Conservation (phyloP, 2,113 vertebrate genomes). For the Colius striatus region DNA sequence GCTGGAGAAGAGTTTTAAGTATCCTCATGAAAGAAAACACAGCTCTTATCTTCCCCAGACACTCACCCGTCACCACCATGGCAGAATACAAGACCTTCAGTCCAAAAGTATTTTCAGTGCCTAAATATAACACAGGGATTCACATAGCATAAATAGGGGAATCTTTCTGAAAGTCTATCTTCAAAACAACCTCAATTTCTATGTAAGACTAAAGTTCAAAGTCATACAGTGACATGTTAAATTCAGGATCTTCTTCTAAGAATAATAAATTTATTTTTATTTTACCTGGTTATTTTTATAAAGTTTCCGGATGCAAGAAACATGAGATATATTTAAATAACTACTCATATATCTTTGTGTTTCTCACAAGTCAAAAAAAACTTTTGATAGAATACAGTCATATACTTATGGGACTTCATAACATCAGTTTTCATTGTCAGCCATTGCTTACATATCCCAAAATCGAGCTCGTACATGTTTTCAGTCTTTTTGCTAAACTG, state of each 20-base stretch:
- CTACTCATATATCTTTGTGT: neutral
- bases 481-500: neutral
- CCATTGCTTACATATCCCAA: neutral
- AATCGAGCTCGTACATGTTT: neutral
- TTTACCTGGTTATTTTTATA: neutral
- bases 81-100: constrained; percentile 20
- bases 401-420: neutral
- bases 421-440: neutral
- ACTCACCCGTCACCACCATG: neutral
- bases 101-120: constrained; percentile 28
- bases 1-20: neutral
- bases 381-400: neutral
- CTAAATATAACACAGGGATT: constrained; percentile 51
- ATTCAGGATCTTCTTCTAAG: constrained; percentile 9
- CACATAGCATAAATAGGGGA: constrained; percentile 35
- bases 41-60: neutral
- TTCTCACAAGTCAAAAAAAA: neutral
- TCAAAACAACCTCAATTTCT: constrained; percentile 15
- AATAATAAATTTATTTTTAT: constrained; percentile 10
- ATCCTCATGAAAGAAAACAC: neutral
- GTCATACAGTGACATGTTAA: neutral
- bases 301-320: neutral
- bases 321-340: neutral
- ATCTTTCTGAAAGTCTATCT: constrained; percentile 22
- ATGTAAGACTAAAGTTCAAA: neutral